Evolutionary conservation across 2,797 vertebrate genomes (phyloP).

Genomic region (Tamandua tetradactyla): DNA sequence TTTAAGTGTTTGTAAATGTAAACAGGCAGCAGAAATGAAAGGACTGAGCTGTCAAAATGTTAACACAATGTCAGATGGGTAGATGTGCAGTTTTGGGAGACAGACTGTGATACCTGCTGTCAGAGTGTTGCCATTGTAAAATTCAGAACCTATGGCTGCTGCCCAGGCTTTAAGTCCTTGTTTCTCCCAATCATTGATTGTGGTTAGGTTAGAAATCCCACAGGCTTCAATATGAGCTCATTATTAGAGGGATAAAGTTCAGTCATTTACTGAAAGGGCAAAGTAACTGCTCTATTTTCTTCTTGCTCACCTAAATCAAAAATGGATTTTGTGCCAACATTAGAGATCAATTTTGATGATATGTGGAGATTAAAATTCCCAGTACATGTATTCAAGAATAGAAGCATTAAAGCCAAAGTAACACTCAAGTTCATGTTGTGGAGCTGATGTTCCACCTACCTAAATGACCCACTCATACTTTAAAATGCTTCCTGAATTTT

Average conservation of each 20-base stretch:
- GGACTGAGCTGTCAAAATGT: not conserved
- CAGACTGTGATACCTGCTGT: not conserved
- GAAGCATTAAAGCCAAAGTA: not conserved
- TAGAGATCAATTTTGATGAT: slow-evolving; percentile 26
- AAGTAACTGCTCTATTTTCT: slow-evolving; percentile 12
- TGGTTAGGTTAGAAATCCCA: not conserved
- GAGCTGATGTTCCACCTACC: not conserved
- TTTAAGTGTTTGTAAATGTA: not conserved
- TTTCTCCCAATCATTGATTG: not conserved
- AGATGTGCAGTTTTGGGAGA: not conserved
- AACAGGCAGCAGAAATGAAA: not conserved
- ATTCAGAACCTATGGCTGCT: not conserved
- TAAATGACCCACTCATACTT: not conserved
- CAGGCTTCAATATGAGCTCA: not conserved
- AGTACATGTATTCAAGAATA: slow-evolving; percentile 20
- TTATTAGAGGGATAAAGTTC: not conserved
- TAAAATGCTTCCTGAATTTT: not conserved
- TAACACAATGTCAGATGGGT: not conserved
- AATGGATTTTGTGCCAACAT: slow-evolving; percentile 35
- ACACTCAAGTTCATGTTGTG: not conserved
- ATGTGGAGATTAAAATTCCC: slow-evolving; percentile 2
- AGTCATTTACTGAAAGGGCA: not conserved
- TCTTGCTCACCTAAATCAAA: slow-evolving; percentile 34
- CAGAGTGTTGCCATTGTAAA: not conserved
- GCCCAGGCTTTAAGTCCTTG: not conserved